Evolutionary conservation across 1,140 invertebrate species (phyloP).

Genomic region (Trypoxylus dichotomus): DNA sequence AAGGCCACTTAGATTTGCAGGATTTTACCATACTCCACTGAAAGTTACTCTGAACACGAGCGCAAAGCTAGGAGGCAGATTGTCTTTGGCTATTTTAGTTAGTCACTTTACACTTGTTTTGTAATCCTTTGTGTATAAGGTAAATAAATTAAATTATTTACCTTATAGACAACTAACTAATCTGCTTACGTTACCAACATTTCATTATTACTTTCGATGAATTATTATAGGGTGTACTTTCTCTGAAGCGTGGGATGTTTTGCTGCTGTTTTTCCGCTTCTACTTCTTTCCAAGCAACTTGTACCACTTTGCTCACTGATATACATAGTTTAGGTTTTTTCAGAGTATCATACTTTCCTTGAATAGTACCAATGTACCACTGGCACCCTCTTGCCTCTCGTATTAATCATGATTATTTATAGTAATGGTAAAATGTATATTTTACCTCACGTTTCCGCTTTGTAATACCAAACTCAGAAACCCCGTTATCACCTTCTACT

Average conservation of each 20-base stretch:
- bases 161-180: not conserved
- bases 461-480: not conserved
- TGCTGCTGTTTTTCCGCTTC: not conserved
- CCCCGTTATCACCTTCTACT: not conserved
- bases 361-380: not conserved
- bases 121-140: too few relatives aligned
- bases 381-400: not conserved
- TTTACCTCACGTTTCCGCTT: conserved; percentile 8
- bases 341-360: not conserved
- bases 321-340: not conserved
- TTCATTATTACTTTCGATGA: not conserved
- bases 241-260: not conserved
- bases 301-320: not conserved
- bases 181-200: not conserved
- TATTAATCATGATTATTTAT: not conserved
- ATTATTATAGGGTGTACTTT: not conserved
- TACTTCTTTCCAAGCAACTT: not conserved
- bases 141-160: too few relatives aligned
- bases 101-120: too few relatives aligned
- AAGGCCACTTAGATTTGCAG: not conserved
- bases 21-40: not conserved
- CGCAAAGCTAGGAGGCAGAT: not conserved
- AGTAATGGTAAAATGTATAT: not conserved
- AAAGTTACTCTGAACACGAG: not conserved
- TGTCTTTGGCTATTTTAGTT: not conserved